Evolutionary conservation across 1,140 invertebrate genomes (phyloP), one percentile per base, ranked within the genome.

Genomic region (Episyrphus balteatus): DNA sequence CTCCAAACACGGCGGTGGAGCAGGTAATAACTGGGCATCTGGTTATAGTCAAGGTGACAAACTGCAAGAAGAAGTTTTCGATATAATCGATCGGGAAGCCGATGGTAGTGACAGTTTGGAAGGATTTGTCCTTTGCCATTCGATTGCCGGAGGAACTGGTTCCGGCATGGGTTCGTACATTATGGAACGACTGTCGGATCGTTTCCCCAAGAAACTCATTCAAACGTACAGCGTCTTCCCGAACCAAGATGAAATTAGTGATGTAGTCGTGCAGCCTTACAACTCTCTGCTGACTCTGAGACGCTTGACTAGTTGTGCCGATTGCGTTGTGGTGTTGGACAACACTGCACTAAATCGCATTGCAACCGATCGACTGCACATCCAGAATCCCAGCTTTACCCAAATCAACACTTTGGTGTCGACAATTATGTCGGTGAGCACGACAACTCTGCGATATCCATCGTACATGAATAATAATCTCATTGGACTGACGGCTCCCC

Each of bases 201-300:
- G 92, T 52, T 99, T 93, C 75, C 95, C 95, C 1, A 99, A 99
- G 68, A 99, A 99, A 66, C 69, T 99, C 3, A 89, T 98, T 13
- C 90, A 99, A 74, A 98, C 96, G 0, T 99, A 98, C 68, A 98
- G 95, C 62, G 95, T 99, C 1, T 99, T 99, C 70, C 96, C 96
- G 1, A 99, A 98, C 73, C 85, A 97, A 64, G 92, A 97, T 73
- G 92, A 98, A 80, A 89, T 89, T 55, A 91, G 92, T 69, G 96
- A 99, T 73, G 96, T 99, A 17, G 95, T 99, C 1, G 96, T 99
- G 2, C 95, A 98, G 64, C 97, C 97, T 0, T 99, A 99, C 72
- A 99, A 99, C 73, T 97, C 94, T 0, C 67, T 99, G 42, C 71
- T 99, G 11, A 98, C 97, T 0, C 70, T 99, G n/a, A 92, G 94